Evolutionary conservation across 2,888 invertebrate species (phyloP).

Genomic region (Coleophora deauratella): DNA sequence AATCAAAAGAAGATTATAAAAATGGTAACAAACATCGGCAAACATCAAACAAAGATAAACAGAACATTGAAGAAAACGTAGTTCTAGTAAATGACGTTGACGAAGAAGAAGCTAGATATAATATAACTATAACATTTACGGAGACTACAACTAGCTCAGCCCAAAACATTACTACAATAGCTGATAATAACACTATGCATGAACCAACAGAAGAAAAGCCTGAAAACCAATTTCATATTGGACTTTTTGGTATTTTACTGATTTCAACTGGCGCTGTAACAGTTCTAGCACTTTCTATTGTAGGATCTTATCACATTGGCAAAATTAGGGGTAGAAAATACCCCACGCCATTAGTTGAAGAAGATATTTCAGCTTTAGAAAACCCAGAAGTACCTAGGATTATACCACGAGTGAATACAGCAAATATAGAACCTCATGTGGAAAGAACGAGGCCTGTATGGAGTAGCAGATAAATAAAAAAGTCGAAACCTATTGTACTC

Average conservation of each 20-base stretch:
- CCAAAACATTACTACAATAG: too few species aligned
- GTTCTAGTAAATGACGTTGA: not conserved
- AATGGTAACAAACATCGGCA: too few species aligned
- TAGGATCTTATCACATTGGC: constrained; percentile 26
- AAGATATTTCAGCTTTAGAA: constrained; percentile 5
- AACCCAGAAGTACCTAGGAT: constrained; percentile 16
- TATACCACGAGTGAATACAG: constrained; percentile 1
- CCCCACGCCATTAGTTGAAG: constrained; percentile 7
- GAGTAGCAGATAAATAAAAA: not conserved
- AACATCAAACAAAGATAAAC: too few species aligned
- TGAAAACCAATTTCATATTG: constrained; percentile 3
- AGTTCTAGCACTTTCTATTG: constrained; percentile 16
- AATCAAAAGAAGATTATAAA: too few species aligned
- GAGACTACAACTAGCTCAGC: too few species aligned
- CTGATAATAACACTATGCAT: not conserved
- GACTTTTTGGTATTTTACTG: constrained; percentile 22
- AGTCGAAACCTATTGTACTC: too few species aligned
- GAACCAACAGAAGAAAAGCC: constrained; percentile 2
- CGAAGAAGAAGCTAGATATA: not conserved
- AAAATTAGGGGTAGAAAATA: constrained; percentile 14
- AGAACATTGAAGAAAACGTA: too few species aligned
- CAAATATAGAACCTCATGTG: constrained; percentile 8
- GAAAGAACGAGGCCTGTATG: not conserved
- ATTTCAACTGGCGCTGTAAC: constrained; percentile 19
- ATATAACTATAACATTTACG: too few species aligned